Evolutionary conservation across 1,140 invertebrate species (phyloP), one percentile per base, ranked within the genome.

Genomic region (Gryon sp.): DNA sequence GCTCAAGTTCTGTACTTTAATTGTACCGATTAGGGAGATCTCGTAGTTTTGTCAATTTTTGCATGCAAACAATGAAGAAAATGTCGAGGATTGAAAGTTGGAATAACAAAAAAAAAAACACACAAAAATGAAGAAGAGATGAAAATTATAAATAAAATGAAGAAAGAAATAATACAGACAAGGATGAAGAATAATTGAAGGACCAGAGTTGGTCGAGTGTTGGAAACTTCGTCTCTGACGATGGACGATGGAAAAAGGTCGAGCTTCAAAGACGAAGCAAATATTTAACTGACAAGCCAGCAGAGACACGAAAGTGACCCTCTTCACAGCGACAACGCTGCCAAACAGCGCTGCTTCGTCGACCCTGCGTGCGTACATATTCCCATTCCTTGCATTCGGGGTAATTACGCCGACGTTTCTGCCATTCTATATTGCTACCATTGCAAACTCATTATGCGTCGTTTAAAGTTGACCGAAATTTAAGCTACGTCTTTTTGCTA

Each of bases 261-360:
- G 18, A 22, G 30, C 12, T 43, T 72, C 15, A 36, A 62, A 72
- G 55, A 26, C 2, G 18, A 8, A n/a, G 22, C 43, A 73, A 73
- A 63, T 73, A 73, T 73, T 73, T 73, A 63, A 57, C 38, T 20
- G 48, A 36, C 52, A 46, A 50, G 5, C 38, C 36, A 22, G n/a
- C 22, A 24, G 24, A 57, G 57, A 16, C 50, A 62, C 34, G 60
- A 36, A 74, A 74, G 52, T 74, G 70, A 74, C 70, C 70, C 70
- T 74, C 60, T 65, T 60, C 26, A 65, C 19, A 11, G 52, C 60
- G 55, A 70, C 66, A 70, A 30, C 34, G 32, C 26, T 24, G 26
- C 26, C 53, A 65, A 74, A 74, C 45, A 74, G 45, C 22, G 50
- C 30, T 18, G 32, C 45, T 69, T 52, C 45, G 34, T 69, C 52